Conservation (phyloP, 2,888 invertebrate species). For the Volucella bombylans region DNA sequence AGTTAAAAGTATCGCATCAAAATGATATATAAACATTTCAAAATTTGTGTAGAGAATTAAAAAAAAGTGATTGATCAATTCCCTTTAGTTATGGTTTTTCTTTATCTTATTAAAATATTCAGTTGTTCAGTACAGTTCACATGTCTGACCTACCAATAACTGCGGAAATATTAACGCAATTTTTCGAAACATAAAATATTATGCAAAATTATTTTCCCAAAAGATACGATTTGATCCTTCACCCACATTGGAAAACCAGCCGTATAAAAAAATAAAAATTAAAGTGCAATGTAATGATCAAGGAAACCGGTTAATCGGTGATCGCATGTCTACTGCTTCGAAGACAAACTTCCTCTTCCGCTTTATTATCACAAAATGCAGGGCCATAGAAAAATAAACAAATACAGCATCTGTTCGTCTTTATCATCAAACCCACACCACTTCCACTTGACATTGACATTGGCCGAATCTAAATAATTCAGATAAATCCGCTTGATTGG, state of each 20-base stretch:
- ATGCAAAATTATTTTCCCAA: too few relatives aligned
- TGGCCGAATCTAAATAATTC: constrained; percentile 36
- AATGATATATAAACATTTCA: too few relatives aligned
- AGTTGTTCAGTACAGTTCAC: too few relatives aligned
- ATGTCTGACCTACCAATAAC: too few relatives aligned
- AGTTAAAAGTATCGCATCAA: too few relatives aligned
- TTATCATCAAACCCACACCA: constrained; percentile 14
- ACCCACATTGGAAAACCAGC: not conserved
- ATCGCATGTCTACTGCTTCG: not conserved
- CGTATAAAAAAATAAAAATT: too few relatives aligned
- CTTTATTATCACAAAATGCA: constrained; percentile 38
- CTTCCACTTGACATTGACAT: constrained; percentile 56
- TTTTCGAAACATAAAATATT: too few relatives aligned
- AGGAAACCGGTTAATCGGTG: not conserved
- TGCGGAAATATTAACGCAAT: too few relatives aligned
- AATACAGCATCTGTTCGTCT: not conserved
- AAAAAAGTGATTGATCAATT: too few relatives aligned
- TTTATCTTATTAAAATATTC: too few relatives aligned
- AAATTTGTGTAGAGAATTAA: too few relatives aligned
- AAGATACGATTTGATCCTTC: not conserved
- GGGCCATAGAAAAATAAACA: constrained; percentile 15
- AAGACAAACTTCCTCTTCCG: constrained; percentile 56
- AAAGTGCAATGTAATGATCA: constrained; percentile 24
- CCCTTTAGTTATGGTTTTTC: too few relatives aligned
- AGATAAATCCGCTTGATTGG: not conserved